Evolutionary conservation across 1,140 invertebrate species (phyloP), one percentile per base, ranked within the genome.

Genomic region (Ostrea edulis): DNA sequence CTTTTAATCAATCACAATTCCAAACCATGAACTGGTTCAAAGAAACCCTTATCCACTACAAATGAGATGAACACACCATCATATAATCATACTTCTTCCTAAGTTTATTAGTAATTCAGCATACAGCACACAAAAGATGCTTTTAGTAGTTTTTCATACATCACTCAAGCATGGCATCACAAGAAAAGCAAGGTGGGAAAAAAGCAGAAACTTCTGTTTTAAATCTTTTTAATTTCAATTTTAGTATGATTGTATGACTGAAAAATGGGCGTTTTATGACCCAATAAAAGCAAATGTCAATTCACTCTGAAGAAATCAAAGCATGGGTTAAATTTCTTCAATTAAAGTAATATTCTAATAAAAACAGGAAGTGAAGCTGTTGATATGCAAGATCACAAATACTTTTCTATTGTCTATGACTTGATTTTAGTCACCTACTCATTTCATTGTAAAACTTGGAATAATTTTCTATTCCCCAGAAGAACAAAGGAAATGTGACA

Each of bases 161-260:
- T 77, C 68, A 77, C 29, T 77, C 68, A 77, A 29, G 68, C 68
- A 20, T 35, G 29, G 68, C 22, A 14, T 77, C 14, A 77, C 8
- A 77, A 77, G 68, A 77, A 25, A 77, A 77, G 68, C 68, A 71
- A 71, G 22, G 68, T 25, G 17, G 29, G 29, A 25, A 29, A 71
- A 77, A 35, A 14, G 68, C 68, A 77, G 29, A 77, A 77, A 77
- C 29, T 35, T 77, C 68, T 77, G 68, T 35, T 77, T 35, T 14
- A 77, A 25, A 77, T 22, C 14, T 77, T 17, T n/a, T 62, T 17
- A 62, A 8, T 62, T 62, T 62, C 17, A 17, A 5, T 20, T 62
- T 20, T 20, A 62, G 17, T 1, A 12, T 58, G 20, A 8, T 20
- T 62, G 17, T 8, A 62, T 20, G 55, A n/a, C 7, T 20, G 20